Evolutionary conservation across 2,888 invertebrate species (phyloP).

Genomic region (Alitta virens): DNA sequence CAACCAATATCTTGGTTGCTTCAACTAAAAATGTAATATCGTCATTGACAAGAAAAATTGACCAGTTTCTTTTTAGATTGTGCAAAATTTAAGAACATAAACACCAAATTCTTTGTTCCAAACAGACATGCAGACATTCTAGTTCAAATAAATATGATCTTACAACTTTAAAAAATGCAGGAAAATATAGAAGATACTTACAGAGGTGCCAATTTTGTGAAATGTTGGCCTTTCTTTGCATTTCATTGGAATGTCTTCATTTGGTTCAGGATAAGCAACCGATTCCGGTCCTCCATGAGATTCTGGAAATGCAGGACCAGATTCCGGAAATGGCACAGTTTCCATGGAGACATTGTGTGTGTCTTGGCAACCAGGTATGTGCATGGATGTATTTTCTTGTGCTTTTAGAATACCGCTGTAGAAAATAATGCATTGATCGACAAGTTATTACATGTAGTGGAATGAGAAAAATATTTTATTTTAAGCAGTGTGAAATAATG

Average conservation of each 20-base stretch:
- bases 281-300: neutral
- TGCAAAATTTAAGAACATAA: too few species aligned
- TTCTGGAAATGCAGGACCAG: slow-evolving; percentile 16
- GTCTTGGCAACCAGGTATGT: slow-evolving; percentile 32
- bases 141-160: too few species aligned
- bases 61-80: too few species aligned
- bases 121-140: too few species aligned
- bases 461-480: too few species aligned
- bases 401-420: slow-evolving; percentile 38
- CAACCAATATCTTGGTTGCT: too few species aligned
- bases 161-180: neutral
- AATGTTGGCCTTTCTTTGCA: slow-evolving; percentile 33
- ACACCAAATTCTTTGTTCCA: too few species aligned
- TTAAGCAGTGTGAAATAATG: too few species aligned
- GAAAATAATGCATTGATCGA: neutral
- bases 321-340: slow-evolving; percentile 19
- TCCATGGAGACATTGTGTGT: slow-evolving; percentile 7
- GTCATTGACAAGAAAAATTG: too few species aligned
- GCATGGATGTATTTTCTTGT: slow-evolving; percentile 32
- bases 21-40: too few species aligned
- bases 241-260: neutral
- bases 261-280: neutral
- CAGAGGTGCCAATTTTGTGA: slow-evolving; percentile 31
- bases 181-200: slow-evolving; percentile 6
- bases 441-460: neutral